phyloP scores from a whole-genome alignment of 1,140 invertebrate species.

The Drosophila asahinai region DNA sequence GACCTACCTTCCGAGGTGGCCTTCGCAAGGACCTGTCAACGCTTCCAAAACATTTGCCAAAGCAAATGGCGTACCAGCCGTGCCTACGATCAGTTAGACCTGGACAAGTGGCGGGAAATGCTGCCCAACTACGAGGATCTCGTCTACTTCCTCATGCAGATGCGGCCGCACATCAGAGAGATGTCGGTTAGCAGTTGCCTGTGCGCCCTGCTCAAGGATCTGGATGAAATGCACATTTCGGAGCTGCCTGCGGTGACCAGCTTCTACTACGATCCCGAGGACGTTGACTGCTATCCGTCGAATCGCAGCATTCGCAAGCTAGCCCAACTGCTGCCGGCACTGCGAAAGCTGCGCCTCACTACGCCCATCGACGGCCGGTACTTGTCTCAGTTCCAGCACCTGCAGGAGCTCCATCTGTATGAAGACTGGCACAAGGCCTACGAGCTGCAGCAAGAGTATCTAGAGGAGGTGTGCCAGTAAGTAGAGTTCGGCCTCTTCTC shows the following conservation, averaged over 20 bases:
- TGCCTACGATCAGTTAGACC: constrained; percentile 59
- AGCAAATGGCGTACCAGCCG: constrained; percentile 62
- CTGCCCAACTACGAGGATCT: constrained; percentile 67
- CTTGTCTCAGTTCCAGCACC: constrained; percentile 56
- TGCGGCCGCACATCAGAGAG: constrained; percentile 49
- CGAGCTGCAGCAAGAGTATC: constrained; percentile 67
- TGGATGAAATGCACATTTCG: constrained; percentile 68
- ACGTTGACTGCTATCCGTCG: constrained; percentile 73
- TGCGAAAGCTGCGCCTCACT: constrained; percentile 61
- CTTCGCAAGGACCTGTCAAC: constrained; percentile 56
- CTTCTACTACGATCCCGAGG: constrained; percentile 69
- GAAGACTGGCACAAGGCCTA: constrained; percentile 74
- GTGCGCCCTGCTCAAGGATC: constrained; percentile 62
- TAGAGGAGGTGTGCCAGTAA: constrained; percentile 70
- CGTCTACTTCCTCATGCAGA: constrained; percentile 61
- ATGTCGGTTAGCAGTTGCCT: constrained; percentile 63
- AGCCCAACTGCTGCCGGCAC: constrained; percentile 63
- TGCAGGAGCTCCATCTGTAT: constrained; percentile 71
- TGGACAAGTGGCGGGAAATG: constrained; percentile 66
- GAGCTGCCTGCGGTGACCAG: constrained; percentile 57
- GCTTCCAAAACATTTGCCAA: constrained; percentile 61
- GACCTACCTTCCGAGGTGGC: constrained; percentile 65
- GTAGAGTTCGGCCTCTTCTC: constrained; percentile 4
- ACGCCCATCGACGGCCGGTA: constrained; percentile 70
- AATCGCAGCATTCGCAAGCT: constrained; percentile 66